phyloP scores from a whole-genome alignment of 2,888 invertebrate species.

The Melieria omissa region DNA sequence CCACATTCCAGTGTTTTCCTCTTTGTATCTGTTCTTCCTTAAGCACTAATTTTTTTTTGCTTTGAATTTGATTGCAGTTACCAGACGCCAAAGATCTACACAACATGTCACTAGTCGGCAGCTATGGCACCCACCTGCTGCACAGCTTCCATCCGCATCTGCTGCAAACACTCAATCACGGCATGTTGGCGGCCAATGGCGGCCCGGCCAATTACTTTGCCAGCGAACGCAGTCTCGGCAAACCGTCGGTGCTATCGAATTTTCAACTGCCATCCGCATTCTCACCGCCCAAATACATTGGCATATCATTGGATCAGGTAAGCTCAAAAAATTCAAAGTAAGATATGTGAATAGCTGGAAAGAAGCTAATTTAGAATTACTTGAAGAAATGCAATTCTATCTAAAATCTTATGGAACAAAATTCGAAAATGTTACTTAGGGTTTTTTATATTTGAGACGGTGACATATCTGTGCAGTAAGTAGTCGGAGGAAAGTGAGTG shows the following conservation, averaged over 20 bases:
- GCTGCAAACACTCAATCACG: conserved; percentile 74
- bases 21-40: no score
- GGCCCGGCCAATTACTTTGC: conserved; percentile 64
- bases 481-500: no score
- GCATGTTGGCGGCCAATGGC: conserved; percentile 69
- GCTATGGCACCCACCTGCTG: conserved; percentile 77
- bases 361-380: background rate
- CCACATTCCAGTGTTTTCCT: no score
- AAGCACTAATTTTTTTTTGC: background rate
- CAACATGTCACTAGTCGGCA: conserved; percentile 73
- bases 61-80: conserved; percentile 53
- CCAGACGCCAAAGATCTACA: conserved; percentile 75
- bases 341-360: conserved; percentile 39
- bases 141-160: conserved; percentile 80
- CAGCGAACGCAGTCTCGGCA: conserved; percentile 68
- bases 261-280: conserved; percentile 79
- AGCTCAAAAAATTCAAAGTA: conserved; percentile 38
- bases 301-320: conserved; percentile 67
- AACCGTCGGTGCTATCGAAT: conserved; percentile 72
- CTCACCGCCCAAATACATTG: conserved; percentile 76
- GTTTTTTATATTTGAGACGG: background rate
- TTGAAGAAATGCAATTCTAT: conserved; percentile 1
- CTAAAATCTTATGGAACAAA: background rate
- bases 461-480: background rate
- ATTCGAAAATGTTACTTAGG: conserved; percentile 2